A percentile compares a stretch with the other conserved stretches of the same genome.
phyloP scores from a whole-genome alignment of 1,140 invertebrate species.

The Nasonia vitripennis region DNA sequence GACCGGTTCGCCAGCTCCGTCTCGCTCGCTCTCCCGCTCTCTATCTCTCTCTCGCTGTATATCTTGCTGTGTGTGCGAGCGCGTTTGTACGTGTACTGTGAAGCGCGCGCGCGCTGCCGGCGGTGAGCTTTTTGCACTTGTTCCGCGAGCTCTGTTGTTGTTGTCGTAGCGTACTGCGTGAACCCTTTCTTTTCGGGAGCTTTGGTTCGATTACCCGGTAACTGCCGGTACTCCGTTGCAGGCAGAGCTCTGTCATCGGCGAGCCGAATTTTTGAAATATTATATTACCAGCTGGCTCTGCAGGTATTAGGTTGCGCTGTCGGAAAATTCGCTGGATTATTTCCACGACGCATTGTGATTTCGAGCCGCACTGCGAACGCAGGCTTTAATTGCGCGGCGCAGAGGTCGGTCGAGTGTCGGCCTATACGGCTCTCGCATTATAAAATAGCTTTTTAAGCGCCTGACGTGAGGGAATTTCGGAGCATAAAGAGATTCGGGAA shows the following conservation, averaged over 20 bases:
- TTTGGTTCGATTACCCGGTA: background rate
- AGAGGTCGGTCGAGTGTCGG: background rate
- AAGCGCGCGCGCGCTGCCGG: too few species aligned
- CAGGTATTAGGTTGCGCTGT: background rate
- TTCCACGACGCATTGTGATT: background rate
- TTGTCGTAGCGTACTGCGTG: background rate
- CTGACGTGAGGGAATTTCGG: background rate
- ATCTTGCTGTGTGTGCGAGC: slow-evolving; percentile 12
- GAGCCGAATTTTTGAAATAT: background rate
- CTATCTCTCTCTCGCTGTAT: slow-evolving; percentile 63
- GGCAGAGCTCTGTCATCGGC: background rate
- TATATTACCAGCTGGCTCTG: background rate
- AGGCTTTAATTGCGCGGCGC: background rate
- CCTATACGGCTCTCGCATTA: background rate
- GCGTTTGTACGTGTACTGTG: background rate
- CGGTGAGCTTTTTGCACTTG: background rate
- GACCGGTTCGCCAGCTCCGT: slow-evolving; percentile 48
- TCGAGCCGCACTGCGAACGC: background rate
- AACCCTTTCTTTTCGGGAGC: background rate
- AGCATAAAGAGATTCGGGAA: background rate
- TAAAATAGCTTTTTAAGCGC: background rate
- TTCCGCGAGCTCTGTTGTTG: background rate
- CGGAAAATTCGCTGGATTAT: background rate
- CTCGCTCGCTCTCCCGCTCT: background rate
- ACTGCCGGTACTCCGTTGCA: background rate